Evolutionary conservation across 2,113 vertebrate genomes (phyloP).

Genomic region (Spheniscus mendiculus): DNA sequence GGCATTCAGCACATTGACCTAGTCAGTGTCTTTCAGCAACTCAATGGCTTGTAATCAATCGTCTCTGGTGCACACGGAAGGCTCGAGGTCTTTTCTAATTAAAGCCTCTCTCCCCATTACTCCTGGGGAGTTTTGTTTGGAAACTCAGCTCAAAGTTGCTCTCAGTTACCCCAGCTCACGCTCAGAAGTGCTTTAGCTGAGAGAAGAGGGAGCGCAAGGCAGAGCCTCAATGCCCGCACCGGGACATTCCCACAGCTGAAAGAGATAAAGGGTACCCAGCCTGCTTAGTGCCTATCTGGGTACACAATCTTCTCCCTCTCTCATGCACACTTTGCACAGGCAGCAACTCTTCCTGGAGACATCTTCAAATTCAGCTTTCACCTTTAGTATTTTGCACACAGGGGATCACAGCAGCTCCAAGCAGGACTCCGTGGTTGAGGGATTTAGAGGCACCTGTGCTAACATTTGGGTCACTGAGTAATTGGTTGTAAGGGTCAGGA

Average conservation of each 20-base stretch:
- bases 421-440: not conserved
- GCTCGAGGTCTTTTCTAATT: not conserved
- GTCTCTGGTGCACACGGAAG: not conserved
- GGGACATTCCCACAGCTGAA: rapidly evolving
- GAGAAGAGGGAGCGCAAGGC: not conserved
- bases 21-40: not conserved
- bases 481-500: not conserved
- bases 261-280: not conserved
- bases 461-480: not conserved
- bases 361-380: not conserved
- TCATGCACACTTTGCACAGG: not conserved
- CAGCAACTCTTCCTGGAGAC: not conserved
- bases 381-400: not conserved
- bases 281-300: not conserved
- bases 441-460: not conserved
- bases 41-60: not conserved
- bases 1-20: not conserved
- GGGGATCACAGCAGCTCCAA: not conserved
- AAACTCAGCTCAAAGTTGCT: not conserved
- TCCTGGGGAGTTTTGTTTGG: not conserved
- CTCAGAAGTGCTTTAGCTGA: not conserved
- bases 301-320: not conserved
- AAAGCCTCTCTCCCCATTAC: not conserved
- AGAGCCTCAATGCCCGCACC: not conserved
- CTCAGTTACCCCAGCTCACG: not conserved